A percentile compares a stretch with the other conserved stretches of the same genome.
phyloP scores from a whole-genome alignment of 2,113 vertebrate species.

The Bos taurus region DNA sequence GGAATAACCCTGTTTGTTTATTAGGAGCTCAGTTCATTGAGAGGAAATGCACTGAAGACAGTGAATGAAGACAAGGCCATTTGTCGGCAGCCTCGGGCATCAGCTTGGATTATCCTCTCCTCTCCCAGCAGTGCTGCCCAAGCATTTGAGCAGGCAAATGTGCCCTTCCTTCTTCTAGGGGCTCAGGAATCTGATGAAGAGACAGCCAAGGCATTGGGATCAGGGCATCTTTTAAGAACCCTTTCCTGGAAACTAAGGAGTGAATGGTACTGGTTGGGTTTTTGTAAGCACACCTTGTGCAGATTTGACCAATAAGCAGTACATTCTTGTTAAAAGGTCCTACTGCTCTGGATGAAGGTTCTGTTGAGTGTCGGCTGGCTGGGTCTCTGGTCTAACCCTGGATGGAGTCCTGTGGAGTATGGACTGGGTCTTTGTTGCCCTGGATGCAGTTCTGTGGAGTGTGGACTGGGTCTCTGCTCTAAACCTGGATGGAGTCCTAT shows the following conservation, averaged over 20 bases:
- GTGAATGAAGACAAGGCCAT: neutral
- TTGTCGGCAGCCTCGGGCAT: neutral
- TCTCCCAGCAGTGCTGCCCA: neutral
- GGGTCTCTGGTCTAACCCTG: neutral
- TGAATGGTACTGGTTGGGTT: neutral
- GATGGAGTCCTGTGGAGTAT: neutral
- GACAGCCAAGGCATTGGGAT: constrained; percentile 20
- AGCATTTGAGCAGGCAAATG: constrained; percentile 38
- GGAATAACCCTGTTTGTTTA: constrained; percentile 40
- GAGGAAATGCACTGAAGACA: neutral
- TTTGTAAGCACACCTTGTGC: accelerated
- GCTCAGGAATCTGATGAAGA: neutral
- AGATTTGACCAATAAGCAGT: neutral
- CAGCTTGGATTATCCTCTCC: neutral
- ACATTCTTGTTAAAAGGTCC: neutral
- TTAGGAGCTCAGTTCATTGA: neutral
- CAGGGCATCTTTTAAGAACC: constrained; percentile 49
- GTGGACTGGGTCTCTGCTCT: neutral
- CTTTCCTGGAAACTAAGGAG: constrained; percentile 35
- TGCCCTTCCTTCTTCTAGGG: neutral
- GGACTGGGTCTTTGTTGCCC: neutral
- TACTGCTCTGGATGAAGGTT: neutral
- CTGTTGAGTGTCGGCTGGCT: neutral
- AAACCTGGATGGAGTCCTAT: no score
- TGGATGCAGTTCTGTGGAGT: neutral